Evolutionary conservation across 37 sponge, comb jelly and placozoan species (phyloP), one percentile per base, ranked within the genome.

Genomic region (Dysidea cf. avara): DNA sequence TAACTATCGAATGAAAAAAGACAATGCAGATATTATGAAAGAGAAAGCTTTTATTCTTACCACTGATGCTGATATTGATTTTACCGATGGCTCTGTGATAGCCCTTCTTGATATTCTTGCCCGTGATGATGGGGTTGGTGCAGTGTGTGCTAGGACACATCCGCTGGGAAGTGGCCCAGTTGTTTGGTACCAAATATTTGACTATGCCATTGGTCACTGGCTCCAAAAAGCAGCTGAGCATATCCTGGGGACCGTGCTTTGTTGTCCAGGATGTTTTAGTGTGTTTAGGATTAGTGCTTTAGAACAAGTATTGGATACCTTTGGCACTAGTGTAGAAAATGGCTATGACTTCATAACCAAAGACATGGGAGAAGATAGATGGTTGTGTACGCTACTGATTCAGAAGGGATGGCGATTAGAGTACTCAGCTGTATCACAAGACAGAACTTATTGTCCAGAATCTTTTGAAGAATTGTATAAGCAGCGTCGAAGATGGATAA

Each of bases 351-450:
- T 94, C 77, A 69, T 94, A 6, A 90, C 74, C 55, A 89, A 94
- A 53, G 95, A 94, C 74, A 94, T 94, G 95, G 95, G 95, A 21
- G 95, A 94, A 47, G 95, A 94, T 55, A 81, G 95, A 24, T 94
- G 95, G 95, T 77, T n/a, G n/a, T n/a, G n/a, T n/a, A n/a, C n/a
- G n/a, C n/a, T n/a, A n/a, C n/a, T n/a, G n/a, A n/a, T n/a, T n/a
- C n/a, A n/a, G n/a, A n/a, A n/a, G n/a, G n/a, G n/a, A n/a, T n/a
- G n/a, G n/a, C n/a, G n/a, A n/a, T n/a, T n/a, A n/a, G n/a, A n/a
- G n/a, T n/a, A n/a, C n/a, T n/a, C n/a, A n/a, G n/a, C n/a, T n/a
- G n/a, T 94, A 1, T 80, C 95, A 0, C 77, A 94, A 54, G 76
- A 85, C 75, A 25, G 66, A 24, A 94, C 95, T 16, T 86, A 77